Base-by-base conservation (phyloP, 2,113 vertebrate genomes). In the Scomber colias region DNA sequence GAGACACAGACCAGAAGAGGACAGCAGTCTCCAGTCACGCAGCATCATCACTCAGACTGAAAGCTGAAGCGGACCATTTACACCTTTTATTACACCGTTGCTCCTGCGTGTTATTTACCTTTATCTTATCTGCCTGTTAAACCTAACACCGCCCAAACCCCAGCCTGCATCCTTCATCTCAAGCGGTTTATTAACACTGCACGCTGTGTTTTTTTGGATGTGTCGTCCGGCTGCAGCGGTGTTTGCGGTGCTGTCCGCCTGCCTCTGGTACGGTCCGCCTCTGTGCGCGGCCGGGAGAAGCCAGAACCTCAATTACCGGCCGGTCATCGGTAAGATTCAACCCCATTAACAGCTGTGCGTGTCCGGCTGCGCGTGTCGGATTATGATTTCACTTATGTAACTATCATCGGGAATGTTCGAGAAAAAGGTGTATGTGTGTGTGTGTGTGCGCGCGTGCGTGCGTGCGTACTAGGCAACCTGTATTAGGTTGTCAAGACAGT, bases 311-410 rank as follows among this genome's bases (percentile, higher is more conserved):
- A 94, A 94, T 24, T 13, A 86, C 75, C 89, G 94, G 49, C 93
- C 95, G 4, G 68, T 94, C 44, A 94, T 95, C 71, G 95, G 95
- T 95, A 83, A 95, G 87, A 50, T n/a, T 0, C 9, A 8, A 2
- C 15, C 16, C 19, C 50, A 24, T 17, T 50, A 12, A 10, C n/a
- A 6, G 0, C 9, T 44, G 0, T 17, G 3, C 3, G 15, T 30
- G 57, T 24, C 45, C 1, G 8, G 11, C 8, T 44, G 15, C n/a
- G 7, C 57, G 45, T 5, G 65, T 21, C 16, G 21, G 51, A 40
- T 49, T 14, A 19, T 14, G 4, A n/a, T 8, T 1, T 31, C 31
- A 59, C 2, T 84, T 70, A 82, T 70, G 72, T 76, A 71, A 87
- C 57, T 83, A 1, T 51, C 31, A 16, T 24, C 8, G 11, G 53